Conservation (phyloP, 2,888 invertebrate genomes). For the Himalopsyche tibetana region DNA sequence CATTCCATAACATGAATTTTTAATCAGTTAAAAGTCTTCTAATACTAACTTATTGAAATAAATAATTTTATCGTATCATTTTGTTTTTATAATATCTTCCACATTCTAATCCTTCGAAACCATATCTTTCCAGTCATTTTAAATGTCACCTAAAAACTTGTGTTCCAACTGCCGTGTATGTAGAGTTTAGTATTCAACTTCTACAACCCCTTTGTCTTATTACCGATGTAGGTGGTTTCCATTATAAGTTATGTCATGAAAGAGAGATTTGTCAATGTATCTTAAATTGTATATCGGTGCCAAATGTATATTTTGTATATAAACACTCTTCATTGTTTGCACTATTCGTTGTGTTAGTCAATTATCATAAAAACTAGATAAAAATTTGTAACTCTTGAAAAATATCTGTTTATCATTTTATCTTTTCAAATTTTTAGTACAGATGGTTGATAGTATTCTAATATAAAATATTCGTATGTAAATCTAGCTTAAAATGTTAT, state of each 20-base stretch:
- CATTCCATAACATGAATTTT: too few relatives aligned
- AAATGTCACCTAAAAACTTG: not conserved
- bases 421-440: too few relatives aligned
- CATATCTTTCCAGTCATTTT: not conserved
- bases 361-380: not conserved
- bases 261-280: not conserved
- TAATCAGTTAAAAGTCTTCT: too few relatives aligned
- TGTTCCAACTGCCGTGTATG: too few relatives aligned
- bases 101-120: not conserved
- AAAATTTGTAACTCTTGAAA: too few relatives aligned
- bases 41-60: too few relatives aligned
- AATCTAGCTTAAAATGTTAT: too few relatives aligned
- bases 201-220: not conserved
- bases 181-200: slow-evolving; percentile 9
- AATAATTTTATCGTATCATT: too few relatives aligned
- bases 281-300: not conserved
- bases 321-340: slow-evolving; percentile 31
- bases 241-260: not conserved
- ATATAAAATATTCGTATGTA: too few relatives aligned
- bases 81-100: too few relatives aligned
- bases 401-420: too few relatives aligned
- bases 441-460: too few relatives aligned
- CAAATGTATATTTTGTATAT: slow-evolving; percentile 41
- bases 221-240: not conserved
- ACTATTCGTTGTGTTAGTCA: not conserved